Evolutionary conservation across 2,888 invertebrate species (phyloP), one percentile per base, ranked within the genome.

Genomic region (Eristalis pertinax): DNA sequence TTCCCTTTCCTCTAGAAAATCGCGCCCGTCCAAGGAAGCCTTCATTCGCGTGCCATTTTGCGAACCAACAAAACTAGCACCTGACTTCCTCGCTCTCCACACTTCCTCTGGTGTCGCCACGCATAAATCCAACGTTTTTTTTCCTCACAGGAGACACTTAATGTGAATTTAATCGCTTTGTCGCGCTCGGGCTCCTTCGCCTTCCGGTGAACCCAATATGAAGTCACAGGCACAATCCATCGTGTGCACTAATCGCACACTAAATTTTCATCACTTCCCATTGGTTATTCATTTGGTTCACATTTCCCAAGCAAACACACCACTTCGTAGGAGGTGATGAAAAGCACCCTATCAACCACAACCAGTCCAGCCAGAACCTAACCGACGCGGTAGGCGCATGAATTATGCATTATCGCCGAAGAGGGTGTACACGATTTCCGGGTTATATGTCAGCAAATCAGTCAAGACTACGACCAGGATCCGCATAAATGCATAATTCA

Each of bases 161-260:
- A 86, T 86, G 86, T 60, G 74, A 75, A 75, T 86, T 86, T 83
- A 86, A 86, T 83, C 77, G 78, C 65, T 78, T 86, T 86, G 86
- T 78, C 74, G 86, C 83, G 67, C 64, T 8, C 38, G 5, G 19
- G 41, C 62, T 62, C 70, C 4, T 69, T n/a, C 58, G 62, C n/a
- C 38, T 38, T 38, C 13, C 38, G 63, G 56, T 68, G 58, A 24
- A 22, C 38, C 32, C 43, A 32, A 60, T 78, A 50, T 13, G 78
- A 70, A 78, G 50, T 70, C 78, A 72, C 83, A 86, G 70, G 78
- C 70, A 32, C 32, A 41, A 75, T 26, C 58, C 50, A 22, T 70
- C 38, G 15, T 41, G 26, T 70, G 50, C 76, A 79, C 84, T 86
- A 82, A 82, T 82, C 85, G 85, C 26, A 50, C 38, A 86, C 85